Base-by-base conservation (phyloP, 2,888 invertebrate genomes). In the Thymelicus sylvestris region DNA sequence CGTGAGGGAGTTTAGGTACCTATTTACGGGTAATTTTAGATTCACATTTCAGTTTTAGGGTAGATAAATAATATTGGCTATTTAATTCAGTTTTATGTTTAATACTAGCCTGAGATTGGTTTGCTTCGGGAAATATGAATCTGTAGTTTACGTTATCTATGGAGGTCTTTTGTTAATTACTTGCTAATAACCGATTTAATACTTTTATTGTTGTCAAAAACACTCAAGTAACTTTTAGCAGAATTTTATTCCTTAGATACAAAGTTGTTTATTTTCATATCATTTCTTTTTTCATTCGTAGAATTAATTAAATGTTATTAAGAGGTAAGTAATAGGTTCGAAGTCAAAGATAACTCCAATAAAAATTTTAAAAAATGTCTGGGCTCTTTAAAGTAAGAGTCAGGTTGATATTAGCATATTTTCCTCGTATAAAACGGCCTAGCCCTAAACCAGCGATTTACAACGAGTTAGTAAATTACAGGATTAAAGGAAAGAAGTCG, bases 401-500 rank as follows among this genome's bases (percentile, higher is more conserved):
- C 66, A 62, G 66, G 71, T 71, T 65, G 19, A 62, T 48, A 71
- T 71, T 71, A 57, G 66, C 71, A 67, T 71, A 67, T 63, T 67
- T 66, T n/a, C 39, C 47, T 63, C 66, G 62, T 63, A 71, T 63
- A 67, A 71, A 71, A 66, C 71, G 41, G 57, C 66, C 55, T 12
- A 19, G 39, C 65, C 61, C 8, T 66, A 55, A 71, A 66, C 61
- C 61, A 41, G 52, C 61, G 71, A 66, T 66, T 71, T 71, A 71
- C 70, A 57, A 65, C 71, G 71, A 66, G 71, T 71, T 71, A 60
- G 70, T 66, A 73, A 74, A 74, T 76, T 70, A 73, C 47, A 15
- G 71, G 66, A 75, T 75, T 76, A 73, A 78, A 82, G 71, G 66
- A 38, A 71, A 72, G 52, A 78, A 74, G 61, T 76, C 70, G 71